These are phyloP conservation scores for Pheosia gnoma DNA, from an alignment of 2,888 invertebrate genomes.

Conservation along the genomic window DNA sequence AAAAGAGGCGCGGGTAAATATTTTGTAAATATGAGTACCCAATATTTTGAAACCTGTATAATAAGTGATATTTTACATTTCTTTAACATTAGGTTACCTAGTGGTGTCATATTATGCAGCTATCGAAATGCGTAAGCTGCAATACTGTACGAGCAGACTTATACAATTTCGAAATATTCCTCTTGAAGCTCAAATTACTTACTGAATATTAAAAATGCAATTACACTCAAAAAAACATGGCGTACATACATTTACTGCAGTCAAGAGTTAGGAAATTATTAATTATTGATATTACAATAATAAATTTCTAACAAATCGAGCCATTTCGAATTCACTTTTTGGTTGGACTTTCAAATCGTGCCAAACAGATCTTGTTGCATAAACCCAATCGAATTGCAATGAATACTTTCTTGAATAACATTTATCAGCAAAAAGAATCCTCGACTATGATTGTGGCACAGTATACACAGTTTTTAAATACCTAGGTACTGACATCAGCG, in stretches of 20 bases:
- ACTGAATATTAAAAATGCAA: background rate
- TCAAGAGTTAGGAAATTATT: background rate
- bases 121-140: too few relatives aligned
- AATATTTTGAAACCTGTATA: too few relatives aligned
- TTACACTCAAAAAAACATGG: background rate
- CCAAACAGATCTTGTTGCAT: constrained; percentile 43
- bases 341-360: constrained; percentile 37
- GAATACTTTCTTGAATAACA: background rate
- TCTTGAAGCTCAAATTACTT: background rate
- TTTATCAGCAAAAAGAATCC: background rate
- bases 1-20: too few relatives aligned
- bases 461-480: background rate
- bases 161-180: background rate
- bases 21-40: too few relatives aligned
- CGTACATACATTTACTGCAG: background rate
- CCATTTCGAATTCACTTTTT: constrained; percentile 11
- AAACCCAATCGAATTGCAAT: constrained; percentile 32
- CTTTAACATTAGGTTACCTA: too few relatives aligned
- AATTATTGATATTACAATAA: background rate
- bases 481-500: background rate
- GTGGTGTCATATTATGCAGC: too few relatives aligned
- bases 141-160: too few relatives aligned
- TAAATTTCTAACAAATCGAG: background rate
- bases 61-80: too few relatives aligned
- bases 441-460: background rate